Evolutionary conservation across 2,797 vertebrate species (phyloP).

Genomic region (Artibeus lituratus): DNA sequence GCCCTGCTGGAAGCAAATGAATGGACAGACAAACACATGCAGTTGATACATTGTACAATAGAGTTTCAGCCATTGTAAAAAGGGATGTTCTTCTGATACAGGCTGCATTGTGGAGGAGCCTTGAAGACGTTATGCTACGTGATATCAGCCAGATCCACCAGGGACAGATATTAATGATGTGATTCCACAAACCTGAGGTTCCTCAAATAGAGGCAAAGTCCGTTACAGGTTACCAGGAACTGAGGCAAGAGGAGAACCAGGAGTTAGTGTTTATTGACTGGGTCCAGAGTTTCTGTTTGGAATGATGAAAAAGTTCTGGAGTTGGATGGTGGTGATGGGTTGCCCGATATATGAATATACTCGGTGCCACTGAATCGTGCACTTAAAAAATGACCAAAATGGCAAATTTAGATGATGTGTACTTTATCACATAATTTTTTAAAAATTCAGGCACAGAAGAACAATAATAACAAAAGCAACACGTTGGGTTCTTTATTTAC

Average conservation of each 20-base stretch:
- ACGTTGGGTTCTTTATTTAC: not conserved
- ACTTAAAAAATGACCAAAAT: not conserved
- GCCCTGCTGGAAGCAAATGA: not conserved
- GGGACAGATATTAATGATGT: not conserved
- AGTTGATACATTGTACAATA: not conserved
- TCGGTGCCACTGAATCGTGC: not conserved
- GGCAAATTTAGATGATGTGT: not conserved
- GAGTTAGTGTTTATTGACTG: not conserved
- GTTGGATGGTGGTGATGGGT: not conserved
- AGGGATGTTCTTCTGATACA: not conserved
- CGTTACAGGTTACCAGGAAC: not conserved
- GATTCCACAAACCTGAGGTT: not conserved
- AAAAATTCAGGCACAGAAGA: not conserved
- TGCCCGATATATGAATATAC: not conserved
- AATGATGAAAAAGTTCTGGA: not conserved
- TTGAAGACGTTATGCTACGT: not conserved
- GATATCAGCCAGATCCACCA: no score
- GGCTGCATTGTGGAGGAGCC: rapidly evolving
- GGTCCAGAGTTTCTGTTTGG: not conserved
- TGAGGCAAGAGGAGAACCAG: not conserved
- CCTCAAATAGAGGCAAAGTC: not conserved
- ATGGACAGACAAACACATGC: no score
- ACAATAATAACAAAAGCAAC: not conserved
- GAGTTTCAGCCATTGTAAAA: not conserved
- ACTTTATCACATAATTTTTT: not conserved